Evolutionary conservation across 2,888 invertebrate genomes (phyloP).

Genomic region (Automeris io): DNA sequence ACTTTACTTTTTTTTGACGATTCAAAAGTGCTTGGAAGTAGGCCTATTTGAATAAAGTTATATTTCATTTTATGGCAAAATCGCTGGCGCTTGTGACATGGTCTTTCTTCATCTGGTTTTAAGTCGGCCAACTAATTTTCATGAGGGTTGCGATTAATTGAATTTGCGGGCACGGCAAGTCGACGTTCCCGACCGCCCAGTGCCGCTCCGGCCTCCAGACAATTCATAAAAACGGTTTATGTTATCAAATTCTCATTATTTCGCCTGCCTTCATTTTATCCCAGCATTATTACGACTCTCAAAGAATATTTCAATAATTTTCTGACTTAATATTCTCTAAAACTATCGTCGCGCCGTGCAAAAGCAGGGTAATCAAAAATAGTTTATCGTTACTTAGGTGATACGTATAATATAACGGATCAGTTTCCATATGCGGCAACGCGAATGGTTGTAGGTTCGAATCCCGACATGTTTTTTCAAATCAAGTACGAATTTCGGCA

Average conservation of each 20-base stretch:
- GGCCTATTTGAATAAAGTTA: too few species aligned
- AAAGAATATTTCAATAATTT: background rate
- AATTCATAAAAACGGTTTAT: conserved; percentile 10
- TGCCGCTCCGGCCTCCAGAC: conserved; percentile 4
- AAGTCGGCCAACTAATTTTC: conserved; percentile 51
- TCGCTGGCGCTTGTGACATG: conserved; percentile 11
- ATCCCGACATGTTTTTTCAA: too few species aligned
- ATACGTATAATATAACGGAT: too few species aligned
- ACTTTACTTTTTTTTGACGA: too few species aligned
- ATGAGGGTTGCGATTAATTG: conserved; percentile 56
- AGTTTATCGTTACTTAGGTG: too few species aligned
- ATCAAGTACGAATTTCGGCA: too few species aligned
- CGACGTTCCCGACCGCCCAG: background rate
- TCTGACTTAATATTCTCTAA: too few species aligned
- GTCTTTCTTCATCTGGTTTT: conserved; percentile 22
- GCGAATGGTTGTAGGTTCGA: too few species aligned
- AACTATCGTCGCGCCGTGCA: too few species aligned
- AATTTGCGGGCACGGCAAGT: conserved; percentile 30
- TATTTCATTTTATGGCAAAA: conserved; percentile 2
- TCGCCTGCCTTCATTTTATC: background rate
- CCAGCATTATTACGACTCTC: background rate
- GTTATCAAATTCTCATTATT: conserved; percentile 10
- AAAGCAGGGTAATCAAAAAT: too few species aligned
- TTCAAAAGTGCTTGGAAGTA: too few species aligned
- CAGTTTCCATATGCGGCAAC: too few species aligned